A percentile compares a stretch with the other conserved stretches of the same genome.
These are phyloP conservation scores for Triplophysa tibetana DNA, from an alignment of 2,113 vertebrate genomes.

Conservation along the genomic window DNA sequence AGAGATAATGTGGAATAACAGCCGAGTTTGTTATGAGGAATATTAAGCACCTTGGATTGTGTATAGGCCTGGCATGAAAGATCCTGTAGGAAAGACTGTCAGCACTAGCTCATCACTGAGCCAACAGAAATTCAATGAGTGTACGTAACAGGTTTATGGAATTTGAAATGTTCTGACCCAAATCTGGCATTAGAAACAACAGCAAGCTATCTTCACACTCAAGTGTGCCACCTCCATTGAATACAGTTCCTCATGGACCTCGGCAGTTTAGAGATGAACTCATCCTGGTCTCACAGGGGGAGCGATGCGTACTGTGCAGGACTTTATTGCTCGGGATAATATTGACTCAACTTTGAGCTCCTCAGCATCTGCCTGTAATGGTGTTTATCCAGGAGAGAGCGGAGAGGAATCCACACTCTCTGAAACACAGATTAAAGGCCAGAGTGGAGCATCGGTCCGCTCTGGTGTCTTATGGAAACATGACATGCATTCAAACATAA, in stretches of 20 bases:
- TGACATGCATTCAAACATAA: slow-evolving; percentile 37
- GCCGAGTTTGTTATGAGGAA: slow-evolving; percentile 37
- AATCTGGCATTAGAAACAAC: not conserved
- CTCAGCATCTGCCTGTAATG: slow-evolving; percentile 56
- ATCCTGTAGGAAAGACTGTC: not conserved
- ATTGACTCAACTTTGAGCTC: slow-evolving; percentile 65
- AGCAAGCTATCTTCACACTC: not conserved
- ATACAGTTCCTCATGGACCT: slow-evolving; percentile 29
- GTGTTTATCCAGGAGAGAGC: slow-evolving; percentile 53
- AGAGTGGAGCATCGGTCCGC: slow-evolving; percentile 41
- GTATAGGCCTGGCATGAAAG: slow-evolving; percentile 20
- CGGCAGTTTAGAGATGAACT: slow-evolving; percentile 56
- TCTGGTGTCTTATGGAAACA: slow-evolving; percentile 53
- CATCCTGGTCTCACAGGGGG: slow-evolving; percentile 49
- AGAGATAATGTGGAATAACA: slow-evolving; percentile 42
- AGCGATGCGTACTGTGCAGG: slow-evolving; percentile 44
- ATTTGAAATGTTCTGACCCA: not conserved
- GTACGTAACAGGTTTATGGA: not conserved
- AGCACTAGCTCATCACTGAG: slow-evolving; percentile 26
- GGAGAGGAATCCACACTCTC: slow-evolving; percentile 45
- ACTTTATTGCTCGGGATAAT: slow-evolving; percentile 65
- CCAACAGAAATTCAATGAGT: not conserved
- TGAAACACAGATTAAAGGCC: slow-evolving; percentile 41
- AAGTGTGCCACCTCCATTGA: not conserved
- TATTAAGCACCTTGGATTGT: slow-evolving; percentile 24